phyloP scores from a whole-genome alignment of 2,113 vertebrate genomes.

The Salvelinus sp. region DNA sequence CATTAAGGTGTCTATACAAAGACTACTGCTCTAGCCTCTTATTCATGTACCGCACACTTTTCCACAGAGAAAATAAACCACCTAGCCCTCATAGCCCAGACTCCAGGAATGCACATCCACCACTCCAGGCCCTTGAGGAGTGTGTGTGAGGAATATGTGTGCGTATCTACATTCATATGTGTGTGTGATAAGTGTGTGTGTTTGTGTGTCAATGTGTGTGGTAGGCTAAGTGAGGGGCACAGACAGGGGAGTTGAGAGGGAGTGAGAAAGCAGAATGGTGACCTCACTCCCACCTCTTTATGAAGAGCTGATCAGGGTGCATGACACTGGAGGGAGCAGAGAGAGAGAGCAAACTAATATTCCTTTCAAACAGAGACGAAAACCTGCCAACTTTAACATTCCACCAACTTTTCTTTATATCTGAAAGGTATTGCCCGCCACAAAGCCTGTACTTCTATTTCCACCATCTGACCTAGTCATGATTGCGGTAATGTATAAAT shows the following conservation, averaged over 20 bases:
- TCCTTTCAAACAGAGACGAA: no score
- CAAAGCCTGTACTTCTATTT: no score
- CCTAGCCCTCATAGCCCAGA: background rate
- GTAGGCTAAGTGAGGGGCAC: background rate
- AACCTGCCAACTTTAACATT: no score
- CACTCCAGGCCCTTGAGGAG: background rate
- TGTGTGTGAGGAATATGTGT: background rate
- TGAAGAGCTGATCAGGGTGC: background rate
- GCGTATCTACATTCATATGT: background rate
- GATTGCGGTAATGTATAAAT: background rate
- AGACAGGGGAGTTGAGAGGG: background rate
- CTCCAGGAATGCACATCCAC: slow-evolving; percentile 5
- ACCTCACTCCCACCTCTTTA: background rate
- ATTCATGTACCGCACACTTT: no score
- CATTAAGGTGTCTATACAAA: no score
- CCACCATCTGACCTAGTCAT: no score
- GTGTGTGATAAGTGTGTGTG: background rate
- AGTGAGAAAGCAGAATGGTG: background rate
- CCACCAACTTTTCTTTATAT: background rate
- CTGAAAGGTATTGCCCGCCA: background rate
- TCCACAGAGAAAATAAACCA: background rate
- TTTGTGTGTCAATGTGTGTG: background rate
- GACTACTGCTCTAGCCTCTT: no score
- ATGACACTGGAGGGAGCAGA: background rate
- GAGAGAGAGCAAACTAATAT: no score